phyloP scores from a whole-genome alignment of 2,888 invertebrate species.

The Proisotoma minuta region DNA sequence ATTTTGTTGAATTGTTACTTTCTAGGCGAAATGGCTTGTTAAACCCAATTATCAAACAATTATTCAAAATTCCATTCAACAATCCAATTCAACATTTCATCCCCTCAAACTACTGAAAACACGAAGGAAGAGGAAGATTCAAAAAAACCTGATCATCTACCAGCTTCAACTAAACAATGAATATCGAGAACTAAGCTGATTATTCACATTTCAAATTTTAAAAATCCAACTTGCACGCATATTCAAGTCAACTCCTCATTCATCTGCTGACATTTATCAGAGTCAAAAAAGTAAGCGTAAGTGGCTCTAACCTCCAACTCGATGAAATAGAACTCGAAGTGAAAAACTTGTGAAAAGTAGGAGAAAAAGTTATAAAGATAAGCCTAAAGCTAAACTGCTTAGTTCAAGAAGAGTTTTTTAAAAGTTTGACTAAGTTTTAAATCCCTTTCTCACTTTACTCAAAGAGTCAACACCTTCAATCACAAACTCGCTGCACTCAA shows the following conservation, averaged over 20 bases:
- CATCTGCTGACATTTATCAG: neutral
- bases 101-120: neutral
- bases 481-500: neutral
- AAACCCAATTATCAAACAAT: constrained; percentile 18
- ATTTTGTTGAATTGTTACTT: too few species aligned
- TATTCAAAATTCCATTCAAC: constrained; percentile 9
- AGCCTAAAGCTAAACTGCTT: neutral
- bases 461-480: constrained; percentile 3
- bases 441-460: neutral
- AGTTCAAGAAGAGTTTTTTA: neutral
- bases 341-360: constrained; percentile 4
- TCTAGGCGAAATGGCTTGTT: constrained; percentile 7
- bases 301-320: neutral
- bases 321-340: neutral
- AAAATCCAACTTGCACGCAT: too few species aligned
- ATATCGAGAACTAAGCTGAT: too few species aligned
- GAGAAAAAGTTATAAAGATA: neutral
- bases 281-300: neutral
- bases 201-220: constrained; percentile 3
- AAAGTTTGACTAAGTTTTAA: too few species aligned
- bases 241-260: neutral
- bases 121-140: too few species aligned
- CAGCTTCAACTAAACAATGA: neutral
- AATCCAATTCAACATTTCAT: neutral
- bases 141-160: neutral